Percentiles rank a stretch among this genome's conserved stretches.
Conservation (phyloP, 2,113 vertebrate genomes). For the Penelope pileata region DNA sequence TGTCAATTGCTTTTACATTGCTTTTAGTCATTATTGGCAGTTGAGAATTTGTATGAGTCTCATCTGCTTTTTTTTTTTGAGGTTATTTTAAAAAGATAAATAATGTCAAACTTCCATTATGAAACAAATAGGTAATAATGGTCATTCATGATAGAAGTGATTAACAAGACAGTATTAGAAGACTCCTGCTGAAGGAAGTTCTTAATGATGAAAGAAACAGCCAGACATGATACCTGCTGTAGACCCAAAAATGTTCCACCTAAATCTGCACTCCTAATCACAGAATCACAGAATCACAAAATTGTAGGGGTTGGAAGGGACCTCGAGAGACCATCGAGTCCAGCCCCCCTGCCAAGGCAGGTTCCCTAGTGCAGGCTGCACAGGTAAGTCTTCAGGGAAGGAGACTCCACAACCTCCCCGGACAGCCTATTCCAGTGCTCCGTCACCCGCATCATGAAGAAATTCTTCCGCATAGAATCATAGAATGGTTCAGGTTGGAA, state of each 20-base stretch:
- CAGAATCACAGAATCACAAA: too few relatives aligned
- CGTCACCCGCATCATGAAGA: too few relatives aligned
- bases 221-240: background rate
- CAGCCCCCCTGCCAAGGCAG: too few relatives aligned
- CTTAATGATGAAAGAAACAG: background rate
- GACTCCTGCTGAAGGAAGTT: background rate
- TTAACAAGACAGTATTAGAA: background rate
- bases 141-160: background rate
- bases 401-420: too few relatives aligned
- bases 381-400: too few relatives aligned
- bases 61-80: background rate
- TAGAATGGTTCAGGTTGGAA: too few relatives aligned
- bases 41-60: background rate
- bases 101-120: background rate
- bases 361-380: too few relatives aligned
- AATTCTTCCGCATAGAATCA: too few relatives aligned
- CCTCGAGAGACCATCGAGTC: too few relatives aligned
- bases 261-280: background rate
- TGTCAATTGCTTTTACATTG: background rate
- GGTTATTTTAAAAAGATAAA: background rate
- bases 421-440: too few relatives aligned
- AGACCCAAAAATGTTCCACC: background rate
- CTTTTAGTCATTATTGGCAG: background rate
- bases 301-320: too few relatives aligned
- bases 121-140: background rate